phyloP scores from a whole-genome alignment of 2,797 vertebrate species.

The Alfaro cultratus region DNA sequence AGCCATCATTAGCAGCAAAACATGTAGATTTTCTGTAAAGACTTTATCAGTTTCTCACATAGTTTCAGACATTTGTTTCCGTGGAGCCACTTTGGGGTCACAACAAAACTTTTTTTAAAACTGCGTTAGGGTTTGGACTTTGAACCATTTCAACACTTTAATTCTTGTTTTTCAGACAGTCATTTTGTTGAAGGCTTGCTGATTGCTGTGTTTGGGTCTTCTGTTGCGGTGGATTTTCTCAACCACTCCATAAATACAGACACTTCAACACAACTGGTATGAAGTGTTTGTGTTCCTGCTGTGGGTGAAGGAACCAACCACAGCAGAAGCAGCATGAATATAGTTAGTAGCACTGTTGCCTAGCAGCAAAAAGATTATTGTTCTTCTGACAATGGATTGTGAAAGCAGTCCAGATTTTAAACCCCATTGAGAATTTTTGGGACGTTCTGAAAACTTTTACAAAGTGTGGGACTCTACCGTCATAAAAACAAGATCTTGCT shows the following conservation, averaged over 20 bases:
- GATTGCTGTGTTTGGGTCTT: background rate
- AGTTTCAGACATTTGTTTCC: background rate
- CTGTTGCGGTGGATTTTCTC: background rate
- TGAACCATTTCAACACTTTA: background rate
- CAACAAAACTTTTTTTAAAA: background rate
- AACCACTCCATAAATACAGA: background rate
- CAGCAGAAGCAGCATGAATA: background rate
- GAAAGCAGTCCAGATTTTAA: no score
- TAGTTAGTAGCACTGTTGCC: background rate
- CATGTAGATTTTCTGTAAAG: background rate
- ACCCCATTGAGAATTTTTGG: no score
- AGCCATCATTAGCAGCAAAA: background rate
- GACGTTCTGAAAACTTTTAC: no score
- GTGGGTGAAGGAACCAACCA: background rate
- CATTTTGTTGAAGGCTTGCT: background rate
- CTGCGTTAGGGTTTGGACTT: background rate
- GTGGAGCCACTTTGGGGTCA: background rate
- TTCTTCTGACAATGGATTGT: no score
- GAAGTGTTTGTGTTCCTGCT: background rate
- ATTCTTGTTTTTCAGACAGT: background rate
- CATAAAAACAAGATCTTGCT: no score
- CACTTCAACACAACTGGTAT: background rate
- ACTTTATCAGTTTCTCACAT: background rate
- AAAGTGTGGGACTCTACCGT: no score
- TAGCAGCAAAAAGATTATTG: background rate